Evolutionary conservation across 1,140 invertebrate genomes (phyloP), one percentile per base, ranked within the genome.

Genomic region (Brachionus manjavacas): DNA sequence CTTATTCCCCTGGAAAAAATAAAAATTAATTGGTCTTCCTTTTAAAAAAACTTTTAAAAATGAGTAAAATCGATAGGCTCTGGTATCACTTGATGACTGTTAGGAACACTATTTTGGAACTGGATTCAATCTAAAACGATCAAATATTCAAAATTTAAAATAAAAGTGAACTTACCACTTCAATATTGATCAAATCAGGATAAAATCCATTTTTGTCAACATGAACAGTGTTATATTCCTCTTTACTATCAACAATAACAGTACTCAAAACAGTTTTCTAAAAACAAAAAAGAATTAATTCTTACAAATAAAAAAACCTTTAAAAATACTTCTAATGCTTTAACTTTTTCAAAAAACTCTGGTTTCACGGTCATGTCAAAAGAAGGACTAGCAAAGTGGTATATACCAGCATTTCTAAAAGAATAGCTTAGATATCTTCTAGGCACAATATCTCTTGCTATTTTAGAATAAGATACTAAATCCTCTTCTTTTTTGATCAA

Each of bases 381-480:
- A 9, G 89, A 88, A 55, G 86, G 87, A 86, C 88, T 89, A 85
- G 86, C 86, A 85, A 86, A 89, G 85, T 89, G 88, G 28, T 85
- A 86, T 0, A 88, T 86, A 70, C 89, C 89, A 20, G 86, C 83
- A 28, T 86, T 85, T 70, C 72, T 86, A 20, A 89, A 87, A 3
- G 86, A 85, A 72, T 86, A 84, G 35, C 86, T 87, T 85, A 89
- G 86, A 85, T 88, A 89, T 9, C 87, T 85, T 80, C 89, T 89
- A 84, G 25, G 79, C 23, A 81, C 12, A 41, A 81, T 81, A 12
- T 81, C 52, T 39, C 16, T 41, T 4, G 79, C 49, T 16, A 28
- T 31, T 43, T 81, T 55, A 1, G 64, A 11, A 81, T 81, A 81
- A n/a, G 31, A 43, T 28, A 35, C 14, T 39, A 81, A 64, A 46